Evolutionary conservation across 1,140 invertebrate genomes (phyloP).

Genomic region (Microplitis mediator): DNA sequence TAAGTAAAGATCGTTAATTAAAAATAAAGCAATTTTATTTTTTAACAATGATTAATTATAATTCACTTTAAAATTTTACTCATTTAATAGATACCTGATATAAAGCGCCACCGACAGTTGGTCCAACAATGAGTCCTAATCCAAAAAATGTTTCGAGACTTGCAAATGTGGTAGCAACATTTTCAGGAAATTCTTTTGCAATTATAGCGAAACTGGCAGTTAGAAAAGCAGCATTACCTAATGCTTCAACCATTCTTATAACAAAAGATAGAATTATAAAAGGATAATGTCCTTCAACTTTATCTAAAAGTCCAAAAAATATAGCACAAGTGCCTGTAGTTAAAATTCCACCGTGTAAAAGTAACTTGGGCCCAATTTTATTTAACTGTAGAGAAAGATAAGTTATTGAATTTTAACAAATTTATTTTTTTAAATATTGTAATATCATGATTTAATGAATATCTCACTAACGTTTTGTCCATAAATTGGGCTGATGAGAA

Average conservation of each 20-base stretch:
- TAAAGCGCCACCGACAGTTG: slow-evolving; percentile 81
- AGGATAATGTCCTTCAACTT: slow-evolving; percentile 76
- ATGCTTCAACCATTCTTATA: slow-evolving; percentile 87
- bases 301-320: slow-evolving; percentile 83
- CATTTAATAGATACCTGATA: slow-evolving; percentile 65
- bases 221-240: slow-evolving; percentile 90
- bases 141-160: slow-evolving; percentile 90
- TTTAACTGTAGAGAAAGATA: slow-evolving; percentile 66
- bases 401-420: slow-evolving; percentile 7
- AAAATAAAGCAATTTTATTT: too few species aligned
- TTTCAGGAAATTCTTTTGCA: slow-evolving; percentile 90
- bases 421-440: slow-evolving; percentile 10
- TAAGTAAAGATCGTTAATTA: neutral
- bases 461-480: slow-evolving; percentile 74
- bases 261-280: slow-evolving; percentile 88
- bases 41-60: neutral
- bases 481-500: slow-evolving; percentile 86
- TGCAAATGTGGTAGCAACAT: slow-evolving; percentile 90
- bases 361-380: slow-evolving; percentile 79
- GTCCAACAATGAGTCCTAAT: slow-evolving; percentile 84
- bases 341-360: slow-evolving; percentile 87
- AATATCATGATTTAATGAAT: neutral
- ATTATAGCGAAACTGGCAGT: slow-evolving; percentile 92
- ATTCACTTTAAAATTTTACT: too few species aligned
- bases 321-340: slow-evolving; percentile 84